Evolutionary conservation across 1,140 invertebrate species (phyloP).

Genomic region (Caenorhabditis briggsae): DNA sequence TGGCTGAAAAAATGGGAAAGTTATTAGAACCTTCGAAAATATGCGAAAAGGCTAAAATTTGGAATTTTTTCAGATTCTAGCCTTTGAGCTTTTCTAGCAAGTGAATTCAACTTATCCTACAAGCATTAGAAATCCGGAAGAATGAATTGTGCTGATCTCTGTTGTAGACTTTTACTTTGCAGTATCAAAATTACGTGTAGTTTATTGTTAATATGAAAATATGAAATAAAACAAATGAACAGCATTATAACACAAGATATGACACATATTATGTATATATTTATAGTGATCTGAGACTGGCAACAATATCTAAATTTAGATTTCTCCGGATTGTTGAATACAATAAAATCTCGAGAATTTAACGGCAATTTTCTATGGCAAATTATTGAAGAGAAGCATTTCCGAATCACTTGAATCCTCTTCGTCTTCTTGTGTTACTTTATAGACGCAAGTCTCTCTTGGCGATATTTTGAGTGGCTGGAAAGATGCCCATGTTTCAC

Average conservation of each 20-base stretch:
- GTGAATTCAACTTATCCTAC: too few relatives aligned
- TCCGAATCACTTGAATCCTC: constrained; percentile 40
- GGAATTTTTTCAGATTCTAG: too few relatives aligned
- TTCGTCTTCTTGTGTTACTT: constrained; percentile 8
- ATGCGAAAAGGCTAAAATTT: too few relatives aligned
- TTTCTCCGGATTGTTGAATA: background rate
- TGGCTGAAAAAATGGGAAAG: too few relatives aligned
- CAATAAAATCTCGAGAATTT: too few relatives aligned
- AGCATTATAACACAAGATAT: constrained; percentile 14
- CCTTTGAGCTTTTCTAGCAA: too few relatives aligned
- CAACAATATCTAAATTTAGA: background rate
- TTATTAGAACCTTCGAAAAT: too few relatives aligned
- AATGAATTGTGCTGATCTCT: too few relatives aligned
- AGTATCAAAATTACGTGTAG: background rate
- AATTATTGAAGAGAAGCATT: constrained; percentile 33
- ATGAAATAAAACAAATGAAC: constrained; percentile 31
- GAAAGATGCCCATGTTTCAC: constrained; percentile 33
- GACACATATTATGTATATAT: background rate
- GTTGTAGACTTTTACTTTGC: too few relatives aligned
- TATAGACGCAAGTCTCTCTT: constrained; percentile 30
- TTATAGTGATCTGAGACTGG: background rate
- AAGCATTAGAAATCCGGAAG: too few relatives aligned
- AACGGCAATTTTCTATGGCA: background rate
- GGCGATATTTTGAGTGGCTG: constrained; percentile 16
- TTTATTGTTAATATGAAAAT: constrained; percentile 24